phyloP scores from a whole-genome alignment of 2,888 invertebrate species.

The Lasiommata megera region DNA sequence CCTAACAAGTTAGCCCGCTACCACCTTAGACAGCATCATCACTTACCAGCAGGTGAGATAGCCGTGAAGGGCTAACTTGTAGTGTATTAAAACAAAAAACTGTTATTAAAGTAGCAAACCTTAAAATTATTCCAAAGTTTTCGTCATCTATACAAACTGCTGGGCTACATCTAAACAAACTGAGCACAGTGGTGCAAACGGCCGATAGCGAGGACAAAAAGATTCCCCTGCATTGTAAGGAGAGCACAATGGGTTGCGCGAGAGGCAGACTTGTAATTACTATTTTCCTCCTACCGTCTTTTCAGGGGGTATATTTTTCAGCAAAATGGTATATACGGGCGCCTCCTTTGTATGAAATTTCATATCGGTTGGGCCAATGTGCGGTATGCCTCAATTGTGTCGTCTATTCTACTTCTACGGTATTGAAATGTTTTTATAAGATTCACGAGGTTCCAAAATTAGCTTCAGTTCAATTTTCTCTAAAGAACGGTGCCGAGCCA shows the following conservation, averaged over 20 bases:
- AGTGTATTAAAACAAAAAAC: too few species aligned
- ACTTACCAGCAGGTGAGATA: too few species aligned
- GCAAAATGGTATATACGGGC: constrained; percentile 65
- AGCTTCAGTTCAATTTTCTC: too few species aligned
- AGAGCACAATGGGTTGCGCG: constrained; percentile 62
- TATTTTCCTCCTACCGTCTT: constrained; percentile 74
- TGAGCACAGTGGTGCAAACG: constrained; percentile 68
- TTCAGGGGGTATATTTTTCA: constrained; percentile 73
- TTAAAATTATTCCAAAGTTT: too few species aligned
- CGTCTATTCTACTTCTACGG: constrained; percentile 23
- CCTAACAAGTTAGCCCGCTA: too few species aligned
- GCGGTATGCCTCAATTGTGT: constrained; percentile 34
- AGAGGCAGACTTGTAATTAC: constrained; percentile 77
- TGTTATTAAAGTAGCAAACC: too few species aligned
- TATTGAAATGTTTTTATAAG: constrained; percentile 16
- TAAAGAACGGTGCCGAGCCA: too few species aligned
- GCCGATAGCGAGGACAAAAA: constrained; percentile 78
- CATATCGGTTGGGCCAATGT: constrained; percentile 46
- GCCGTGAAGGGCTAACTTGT: too few species aligned
- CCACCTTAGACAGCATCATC: too few species aligned
- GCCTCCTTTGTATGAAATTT: constrained; percentile 53
- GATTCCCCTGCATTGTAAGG: constrained; percentile 73
- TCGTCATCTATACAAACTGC: constrained; percentile 11
- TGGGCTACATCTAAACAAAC: constrained; percentile 52
- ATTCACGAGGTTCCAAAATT: not conserved